Conservation (phyloP, 2,888 invertebrate species). For the Lycaena phlaeas region DNA sequence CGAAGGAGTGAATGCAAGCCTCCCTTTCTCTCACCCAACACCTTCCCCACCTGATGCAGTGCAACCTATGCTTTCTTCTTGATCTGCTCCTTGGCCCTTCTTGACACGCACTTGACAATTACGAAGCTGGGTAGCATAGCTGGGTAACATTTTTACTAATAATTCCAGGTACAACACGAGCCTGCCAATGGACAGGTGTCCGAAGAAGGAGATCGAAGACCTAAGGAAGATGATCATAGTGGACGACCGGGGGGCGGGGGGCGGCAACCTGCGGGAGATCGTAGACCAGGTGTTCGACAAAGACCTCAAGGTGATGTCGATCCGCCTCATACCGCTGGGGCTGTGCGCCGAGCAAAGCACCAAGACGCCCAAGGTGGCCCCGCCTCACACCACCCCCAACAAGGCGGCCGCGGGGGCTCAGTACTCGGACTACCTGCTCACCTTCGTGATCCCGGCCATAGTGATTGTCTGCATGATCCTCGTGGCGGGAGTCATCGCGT, state of each 20-base stretch:
- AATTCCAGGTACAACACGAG: conserved; percentile 81
- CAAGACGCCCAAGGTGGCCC: conserved; percentile 41
- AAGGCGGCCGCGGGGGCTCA: too few species aligned
- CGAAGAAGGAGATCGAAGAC: conserved; percentile 81
- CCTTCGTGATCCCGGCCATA: conserved; percentile 90
- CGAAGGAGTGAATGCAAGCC: too few species aligned
- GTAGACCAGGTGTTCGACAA: conserved; percentile 79
- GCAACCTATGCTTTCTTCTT: too few species aligned
- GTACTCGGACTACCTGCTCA: conserved; percentile 77
- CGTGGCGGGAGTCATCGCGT: conserved; percentile 89
- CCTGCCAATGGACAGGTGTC: conserved; percentile 81
- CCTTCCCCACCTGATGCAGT: too few species aligned
- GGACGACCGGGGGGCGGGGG: conserved; percentile 62
- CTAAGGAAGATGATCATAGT: conserved; percentile 81
- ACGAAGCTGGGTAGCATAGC: too few species aligned
- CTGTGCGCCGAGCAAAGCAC: conserved; percentile 69
- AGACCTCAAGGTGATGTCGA: conserved; percentile 79
- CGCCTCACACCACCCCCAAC: conserved; percentile 36
- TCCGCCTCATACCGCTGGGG: conserved; percentile 74
- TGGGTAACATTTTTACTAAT: too few species aligned
- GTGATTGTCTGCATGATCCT: conserved; percentile 91
- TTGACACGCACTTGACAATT: too few species aligned
- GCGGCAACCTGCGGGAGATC: conserved; percentile 57
- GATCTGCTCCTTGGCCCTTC: too few species aligned
- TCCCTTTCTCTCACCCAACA: too few species aligned